These are phyloP conservation scores for Pangasius macronema DNA, from an alignment of 2,797 vertebrate species.

Conservation along the genomic window DNA sequence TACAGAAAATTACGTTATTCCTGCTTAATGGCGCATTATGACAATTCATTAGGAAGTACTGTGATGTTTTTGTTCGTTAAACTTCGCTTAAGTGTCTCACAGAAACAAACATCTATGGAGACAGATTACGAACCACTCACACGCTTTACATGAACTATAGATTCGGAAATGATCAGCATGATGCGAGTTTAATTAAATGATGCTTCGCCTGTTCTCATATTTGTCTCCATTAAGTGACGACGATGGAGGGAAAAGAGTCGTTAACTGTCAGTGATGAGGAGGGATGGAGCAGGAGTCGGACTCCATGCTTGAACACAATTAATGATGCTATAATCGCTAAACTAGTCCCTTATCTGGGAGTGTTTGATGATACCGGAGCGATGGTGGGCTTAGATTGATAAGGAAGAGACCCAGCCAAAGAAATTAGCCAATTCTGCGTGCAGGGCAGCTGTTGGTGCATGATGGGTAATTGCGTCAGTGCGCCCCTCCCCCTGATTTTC, in stretches of 20 bases:
- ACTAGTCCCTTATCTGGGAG: conserved; percentile 23
- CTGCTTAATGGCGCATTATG: conserved; percentile 25
- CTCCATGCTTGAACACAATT: conserved; percentile 20
- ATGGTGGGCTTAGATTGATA: conserved; percentile 56
- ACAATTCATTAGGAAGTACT: conserved; percentile 30
- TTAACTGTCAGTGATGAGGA: conserved; percentile 49
- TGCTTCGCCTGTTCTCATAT: conserved; percentile 35
- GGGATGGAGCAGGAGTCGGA: conserved; percentile 20
- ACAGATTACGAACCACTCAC: conserved; percentile 8
- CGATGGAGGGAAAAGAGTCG: conserved; percentile 45
- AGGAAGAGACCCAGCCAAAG: conserved; percentile 63
- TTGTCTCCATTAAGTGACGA: conserved; percentile 40
- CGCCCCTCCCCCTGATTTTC: conserved; percentile 50
- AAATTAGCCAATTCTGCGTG: conserved; percentile 67
- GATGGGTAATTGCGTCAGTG: conserved; percentile 79
- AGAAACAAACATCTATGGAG: neutral
- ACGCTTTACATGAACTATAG: neutral
- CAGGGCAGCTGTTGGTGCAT: conserved; percentile 77
- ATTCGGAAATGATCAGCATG: conserved; percentile 13
- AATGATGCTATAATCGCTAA: conserved; percentile 13
- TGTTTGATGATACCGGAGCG: conserved; percentile 38
- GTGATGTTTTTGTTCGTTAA: neutral
- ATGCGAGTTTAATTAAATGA: conserved; percentile 45
- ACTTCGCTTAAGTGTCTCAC: conserved; percentile 9
- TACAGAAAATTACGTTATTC: neutral